Base-by-base conservation (phyloP, 2,888 invertebrate genomes). In the Sussaba pulchella region DNA sequence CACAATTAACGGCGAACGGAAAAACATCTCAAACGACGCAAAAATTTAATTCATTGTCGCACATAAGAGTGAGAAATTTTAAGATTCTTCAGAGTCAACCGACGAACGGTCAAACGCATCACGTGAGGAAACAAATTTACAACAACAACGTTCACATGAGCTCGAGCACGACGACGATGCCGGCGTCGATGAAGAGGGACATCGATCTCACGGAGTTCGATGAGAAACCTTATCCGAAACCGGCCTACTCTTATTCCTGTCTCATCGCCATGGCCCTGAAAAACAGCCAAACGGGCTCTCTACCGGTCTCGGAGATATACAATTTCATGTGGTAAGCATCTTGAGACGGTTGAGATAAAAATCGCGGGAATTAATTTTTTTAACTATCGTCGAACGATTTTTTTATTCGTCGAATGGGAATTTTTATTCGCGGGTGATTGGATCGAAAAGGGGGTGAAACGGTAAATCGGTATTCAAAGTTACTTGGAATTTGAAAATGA, bases 271-370 rank as follows among this genome's bases (percentile, higher is more conserved):
- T 99, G 97, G 99, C 99, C 3, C 93, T 99, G 82, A 99, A 99
- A 93, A 99, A 99, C 92, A 98, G 99, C 82, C 95, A 96, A 87
- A 97, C 97, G 72, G 99, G 99, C 72, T 97, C 98, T 88, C 93
- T 99, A 88, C 99, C 99, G 2, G 99, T 99, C 41, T 98, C 98
- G 10, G 99, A 99, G 93, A 99, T 99, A 87, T 99, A 99, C 93
- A 98, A 97, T 92, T 99, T 99, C 91, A 99, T 99, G 97, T 99
- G 98, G 97, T 97, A 93, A 95, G 96, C 94, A 41, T 75, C 21
- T 36, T 24, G 10, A 10, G 3, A 8, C 24, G 10, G 12, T 54
- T 26, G 24, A 2, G 19, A 66, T 50, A 17, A 47, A 66, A 4
- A 31, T 63, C 43, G 21, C 43, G 12, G 8, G n/a, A n/a, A n/a